Conservation (phyloP, 1,140 invertebrate species). For the Leptonema lineaticorne region DNA sequence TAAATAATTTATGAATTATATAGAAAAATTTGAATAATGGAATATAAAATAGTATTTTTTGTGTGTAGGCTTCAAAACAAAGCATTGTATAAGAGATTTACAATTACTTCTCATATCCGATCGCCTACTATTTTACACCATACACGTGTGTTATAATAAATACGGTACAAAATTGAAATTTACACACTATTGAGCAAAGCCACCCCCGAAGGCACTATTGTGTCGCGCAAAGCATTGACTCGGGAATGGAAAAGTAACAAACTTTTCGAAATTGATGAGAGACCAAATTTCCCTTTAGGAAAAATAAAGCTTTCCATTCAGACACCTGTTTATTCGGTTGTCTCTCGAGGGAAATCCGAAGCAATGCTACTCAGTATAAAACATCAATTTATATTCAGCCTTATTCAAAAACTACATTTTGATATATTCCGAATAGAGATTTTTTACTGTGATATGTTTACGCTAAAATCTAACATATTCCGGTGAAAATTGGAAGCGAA, state of each 20-base stretch:
- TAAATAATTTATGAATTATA: no score
- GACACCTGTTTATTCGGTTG: conserved; percentile 32
- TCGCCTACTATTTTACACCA: no score
- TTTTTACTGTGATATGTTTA: conserved; percentile 22
- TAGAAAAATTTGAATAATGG: no score
- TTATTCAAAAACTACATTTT: conserved; percentile 32
- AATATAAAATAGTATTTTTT: no score
- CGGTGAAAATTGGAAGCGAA: background rate
- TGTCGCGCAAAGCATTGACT: no score
- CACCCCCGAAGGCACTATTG: background rate
- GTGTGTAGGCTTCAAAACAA: no score
- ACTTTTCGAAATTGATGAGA: conserved; percentile 4
- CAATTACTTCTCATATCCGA: no score
- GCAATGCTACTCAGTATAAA: conserved; percentile 37
- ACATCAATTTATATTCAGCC: conserved; percentile 39
- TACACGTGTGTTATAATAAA: no score
- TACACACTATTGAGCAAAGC: no score
- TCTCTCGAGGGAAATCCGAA: conserved; percentile 25
- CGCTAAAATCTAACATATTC: background rate
- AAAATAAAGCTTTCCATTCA: conserved; percentile 28
- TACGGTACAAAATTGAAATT: no score
- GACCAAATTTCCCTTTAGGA: conserved; percentile 25
- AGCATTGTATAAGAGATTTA: no score
- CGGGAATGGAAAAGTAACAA: background rate
- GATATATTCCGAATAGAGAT: conserved; percentile 28